A percentile compares a stretch with the other conserved stretches of the same genome.
Conservation (phyloP, 2,888 invertebrate genomes). For the Polymixis lichenea region DNA sequence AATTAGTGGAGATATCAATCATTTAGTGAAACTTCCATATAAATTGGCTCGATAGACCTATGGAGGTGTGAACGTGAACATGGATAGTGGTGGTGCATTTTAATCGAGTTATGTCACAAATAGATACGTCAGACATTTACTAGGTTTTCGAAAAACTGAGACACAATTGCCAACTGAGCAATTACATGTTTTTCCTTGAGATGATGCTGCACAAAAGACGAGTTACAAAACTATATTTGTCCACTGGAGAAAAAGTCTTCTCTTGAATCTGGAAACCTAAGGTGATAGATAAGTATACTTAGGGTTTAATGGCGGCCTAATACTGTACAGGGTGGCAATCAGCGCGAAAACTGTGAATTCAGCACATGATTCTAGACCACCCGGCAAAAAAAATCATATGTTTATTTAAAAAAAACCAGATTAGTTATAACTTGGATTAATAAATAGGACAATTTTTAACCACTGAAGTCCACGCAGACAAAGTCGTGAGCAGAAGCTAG, state of each 20-base stretch:
- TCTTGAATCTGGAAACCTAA: not conserved
- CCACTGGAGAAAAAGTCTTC: not conserved
- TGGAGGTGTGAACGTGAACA: conserved; percentile 34
- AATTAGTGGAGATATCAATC: conserved; percentile 62
- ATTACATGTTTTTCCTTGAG: no score
- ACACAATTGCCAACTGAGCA: not conserved
- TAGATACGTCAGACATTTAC: not conserved
- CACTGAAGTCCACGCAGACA: no score
- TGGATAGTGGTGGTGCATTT: conserved; percentile 12
- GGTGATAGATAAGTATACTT: not conserved
- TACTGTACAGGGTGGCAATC: no score
- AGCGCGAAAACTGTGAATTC: no score
- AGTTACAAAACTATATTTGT: no score
- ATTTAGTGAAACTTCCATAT: conserved; percentile 63
- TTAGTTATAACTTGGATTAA: no score
- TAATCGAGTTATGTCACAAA: conserved; percentile 21
- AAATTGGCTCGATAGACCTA: conserved; percentile 31
- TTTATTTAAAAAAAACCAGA: no score
- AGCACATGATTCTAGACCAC: no score
- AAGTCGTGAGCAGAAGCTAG: no score
- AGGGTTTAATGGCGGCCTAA: not conserved
- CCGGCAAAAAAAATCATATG: no score
- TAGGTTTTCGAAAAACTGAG: not conserved
- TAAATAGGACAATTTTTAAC: no score
- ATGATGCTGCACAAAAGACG: not conserved